Evolutionary conservation across 2,888 invertebrate genomes (phyloP), one percentile per base, ranked within the genome.

Genomic region (Atethmia centrago): DNA sequence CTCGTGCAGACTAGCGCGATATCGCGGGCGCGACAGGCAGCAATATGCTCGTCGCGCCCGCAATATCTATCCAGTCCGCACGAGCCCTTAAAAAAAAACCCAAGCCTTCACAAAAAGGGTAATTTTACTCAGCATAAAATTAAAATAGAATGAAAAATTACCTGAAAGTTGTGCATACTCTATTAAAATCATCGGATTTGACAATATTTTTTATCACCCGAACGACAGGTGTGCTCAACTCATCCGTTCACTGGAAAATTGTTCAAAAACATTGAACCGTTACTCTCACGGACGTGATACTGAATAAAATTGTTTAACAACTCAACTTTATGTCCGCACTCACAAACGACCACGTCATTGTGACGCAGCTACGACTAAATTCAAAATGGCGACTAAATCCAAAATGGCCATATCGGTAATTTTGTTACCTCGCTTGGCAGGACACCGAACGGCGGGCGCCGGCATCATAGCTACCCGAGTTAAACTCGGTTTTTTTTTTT

Each of bases 351-450:
- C 19, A 21, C 28, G 68, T 61, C 56, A 65, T 42, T 55, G 55
- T 55, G 14, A 55, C 25, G 21, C 31, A 55, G 55, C 58, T 65
- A 28, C 28, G 21, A 10, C 55, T 59, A 47, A 47, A 49, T 42
- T n/a, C 68, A 78, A 78, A 68, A 72, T 72, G 63, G 59, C 68
- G 25, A 5, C 36, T n/a, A 55, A 75, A 79, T 61, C 21, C 64
- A 83, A 79, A 68, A 73, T 63, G 79, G 61, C 71, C 25, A n/a
- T 65, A 40, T 67, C 49, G 28, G n/a, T 78, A 79, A 66, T 66
- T 65, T 59, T 10, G 68, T 68, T 63, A 55, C 51, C 42, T 76
- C 61, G 71, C 55, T 58, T 55, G 56, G 63, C 53, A 59, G 40
- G 36, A 77, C 66, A 59, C 40, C 63, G 47, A 45, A 58, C 56